Conservation (phyloP, 2,888 invertebrate genomes). For the Cabera pusaria region DNA sequence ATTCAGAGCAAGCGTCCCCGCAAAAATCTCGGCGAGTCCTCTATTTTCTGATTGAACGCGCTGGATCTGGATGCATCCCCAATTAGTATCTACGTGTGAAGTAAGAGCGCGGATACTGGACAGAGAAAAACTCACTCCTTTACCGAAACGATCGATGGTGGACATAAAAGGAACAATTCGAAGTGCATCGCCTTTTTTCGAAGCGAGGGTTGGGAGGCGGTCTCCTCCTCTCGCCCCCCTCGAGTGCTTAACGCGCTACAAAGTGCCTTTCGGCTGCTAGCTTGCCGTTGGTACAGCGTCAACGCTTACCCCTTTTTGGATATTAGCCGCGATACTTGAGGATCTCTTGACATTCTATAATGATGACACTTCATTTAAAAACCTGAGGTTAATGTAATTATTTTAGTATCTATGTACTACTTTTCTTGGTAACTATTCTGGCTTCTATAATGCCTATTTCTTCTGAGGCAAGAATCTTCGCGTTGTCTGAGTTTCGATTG, state of each 20-base stretch:
- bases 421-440: too few species aligned
- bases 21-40: conserved; percentile 38
- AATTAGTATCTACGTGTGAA: conserved; percentile 75
- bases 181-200: conserved; percentile 82
- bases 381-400: too few species aligned
- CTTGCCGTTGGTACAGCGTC: conserved; percentile 11
- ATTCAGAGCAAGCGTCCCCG: conserved; percentile 18
- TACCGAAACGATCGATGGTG: conserved; percentile 79
- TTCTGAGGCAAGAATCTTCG: too few species aligned
- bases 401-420: too few species aligned
- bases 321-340: too few species aligned
- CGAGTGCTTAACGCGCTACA: conserved; percentile 67
- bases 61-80: conserved; percentile 47
- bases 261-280: conserved; percentile 64
- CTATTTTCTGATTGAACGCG: conserved; percentile 56
- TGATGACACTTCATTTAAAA: too few species aligned
- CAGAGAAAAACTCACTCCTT: conserved; percentile 78
- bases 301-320: neutral
- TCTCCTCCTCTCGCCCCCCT: conserved; percentile 38
- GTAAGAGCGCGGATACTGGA: conserved; percentile 61
- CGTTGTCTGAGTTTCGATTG: too few species aligned
- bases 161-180: conserved; percentile 81
- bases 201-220: conserved; percentile 64
- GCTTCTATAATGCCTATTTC: too few species aligned
- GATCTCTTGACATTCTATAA: too few species aligned